phyloP scores from a whole-genome alignment of 2,113 vertebrate species.

The Nycticebus coucang region DNA sequence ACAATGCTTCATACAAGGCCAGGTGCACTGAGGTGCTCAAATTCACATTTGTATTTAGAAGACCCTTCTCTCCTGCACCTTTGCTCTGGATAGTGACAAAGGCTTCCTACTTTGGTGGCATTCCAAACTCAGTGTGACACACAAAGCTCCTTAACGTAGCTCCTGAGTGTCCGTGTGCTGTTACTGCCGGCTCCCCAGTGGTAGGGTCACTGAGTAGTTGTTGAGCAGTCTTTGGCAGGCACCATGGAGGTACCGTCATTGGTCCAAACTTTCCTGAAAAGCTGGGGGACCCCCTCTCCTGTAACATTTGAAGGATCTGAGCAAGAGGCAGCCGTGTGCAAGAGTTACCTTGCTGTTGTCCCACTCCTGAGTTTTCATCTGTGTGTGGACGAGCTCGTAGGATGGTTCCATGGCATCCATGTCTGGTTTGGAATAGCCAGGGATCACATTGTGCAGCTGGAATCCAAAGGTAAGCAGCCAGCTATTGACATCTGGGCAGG shows the following conservation, averaged over 20 bases:
- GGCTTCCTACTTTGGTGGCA: neutral
- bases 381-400: slow-evolving; percentile 94
- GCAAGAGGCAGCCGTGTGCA: neutral
- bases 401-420: slow-evolving; percentile 94
- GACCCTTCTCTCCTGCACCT: neutral
- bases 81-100: neutral
- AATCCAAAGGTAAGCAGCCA: slow-evolving; percentile 99
- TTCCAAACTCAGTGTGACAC: neutral
- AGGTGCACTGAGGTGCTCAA: neutral
- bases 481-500: slow-evolving; percentile 95
- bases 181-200: neutral
- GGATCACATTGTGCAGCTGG: slow-evolving; percentile 98
- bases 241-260: neutral
- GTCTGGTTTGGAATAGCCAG: slow-evolving; percentile 94
- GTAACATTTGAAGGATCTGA: neutral
- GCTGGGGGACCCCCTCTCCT: neutral
- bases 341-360: slow-evolving; percentile 96
- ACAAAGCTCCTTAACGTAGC: neutral
- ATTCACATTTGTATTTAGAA: neutral
- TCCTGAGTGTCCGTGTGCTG: neutral
- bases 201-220: neutral
- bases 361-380: slow-evolving; percentile 99
- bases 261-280: neutral
- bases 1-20: neutral
- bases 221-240: neutral